These are phyloP conservation scores for Parasteatoda tepidariorum DNA, from an alignment of 1,140 invertebrate genomes.

Conservation along the genomic window DNA sequence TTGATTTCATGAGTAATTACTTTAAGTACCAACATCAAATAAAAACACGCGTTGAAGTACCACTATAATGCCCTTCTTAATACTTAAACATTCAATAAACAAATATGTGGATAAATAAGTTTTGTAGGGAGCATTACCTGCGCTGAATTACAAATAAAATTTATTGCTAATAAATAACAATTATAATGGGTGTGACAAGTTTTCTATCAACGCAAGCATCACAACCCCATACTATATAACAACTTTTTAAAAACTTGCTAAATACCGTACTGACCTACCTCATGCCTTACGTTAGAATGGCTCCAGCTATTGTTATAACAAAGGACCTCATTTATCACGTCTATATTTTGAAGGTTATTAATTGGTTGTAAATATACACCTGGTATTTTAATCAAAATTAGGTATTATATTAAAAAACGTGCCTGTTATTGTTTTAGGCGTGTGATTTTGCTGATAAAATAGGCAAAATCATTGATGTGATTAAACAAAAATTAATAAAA, in stretches of 20 bases:
- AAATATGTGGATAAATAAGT: no score
- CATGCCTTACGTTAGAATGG: background rate
- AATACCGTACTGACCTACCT: conserved; percentile 43
- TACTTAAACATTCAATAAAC: no score
- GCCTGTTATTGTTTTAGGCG: background rate
- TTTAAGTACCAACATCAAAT: no score
- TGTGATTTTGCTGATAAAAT: no score
- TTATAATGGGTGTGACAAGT: conserved; percentile 38
- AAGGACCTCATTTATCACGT: background rate
- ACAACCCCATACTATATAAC: conserved; percentile 29
- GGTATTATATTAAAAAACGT: background rate
- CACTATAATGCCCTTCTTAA: no score
- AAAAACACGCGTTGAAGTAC: no score
- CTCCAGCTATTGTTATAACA: background rate
- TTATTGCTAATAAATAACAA: conserved; percentile 41
- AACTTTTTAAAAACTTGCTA: conserved; percentile 42
- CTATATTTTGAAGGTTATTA: background rate
- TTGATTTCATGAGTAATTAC: no score
- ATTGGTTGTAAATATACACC: conserved; percentile 11
- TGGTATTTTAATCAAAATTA: conserved; percentile 26
- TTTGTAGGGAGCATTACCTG: no score
- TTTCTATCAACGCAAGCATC: conserved; percentile 42
- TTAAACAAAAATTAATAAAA: no score
- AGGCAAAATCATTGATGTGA: no score
- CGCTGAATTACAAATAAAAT: background rate